A percentile compares a stretch with the other conserved stretches of the same genome.
phyloP scores from a whole-genome alignment of 2,113 vertebrate genomes.

The Lepus europaeus region DNA sequence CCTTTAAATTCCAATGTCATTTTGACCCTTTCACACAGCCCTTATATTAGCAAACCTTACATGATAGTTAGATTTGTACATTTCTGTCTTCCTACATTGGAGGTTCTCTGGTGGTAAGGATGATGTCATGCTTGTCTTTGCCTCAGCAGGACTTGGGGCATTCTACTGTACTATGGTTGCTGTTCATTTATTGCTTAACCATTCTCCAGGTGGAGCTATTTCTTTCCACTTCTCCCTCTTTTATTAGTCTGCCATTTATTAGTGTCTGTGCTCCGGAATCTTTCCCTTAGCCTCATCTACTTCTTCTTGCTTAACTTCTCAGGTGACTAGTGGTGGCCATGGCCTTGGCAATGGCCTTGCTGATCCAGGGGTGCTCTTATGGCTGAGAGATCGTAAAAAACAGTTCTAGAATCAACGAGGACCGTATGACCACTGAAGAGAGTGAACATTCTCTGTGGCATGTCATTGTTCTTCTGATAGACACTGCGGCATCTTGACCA shows the following conservation, averaged over 20 bases:
- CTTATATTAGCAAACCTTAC: not conserved
- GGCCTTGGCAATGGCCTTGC: not conserved
- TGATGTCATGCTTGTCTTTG: not conserved
- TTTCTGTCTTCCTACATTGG: not conserved
- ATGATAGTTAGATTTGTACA: not conserved
- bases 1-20: not conserved
- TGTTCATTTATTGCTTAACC: not conserved
- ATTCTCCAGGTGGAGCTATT: not conserved
- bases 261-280: not conserved
- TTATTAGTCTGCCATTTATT: not conserved
- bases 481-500: not conserved
- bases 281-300: not conserved
- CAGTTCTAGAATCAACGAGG: conserved; percentile 13
- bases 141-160: not conserved
- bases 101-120: not conserved
- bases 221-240: not conserved
- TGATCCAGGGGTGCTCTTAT: not conserved
- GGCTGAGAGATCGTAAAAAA: not conserved
- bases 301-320: not conserved
- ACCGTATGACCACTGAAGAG: not conserved
- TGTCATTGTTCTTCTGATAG: not conserved
- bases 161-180: not conserved
- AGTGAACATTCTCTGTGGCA: not conserved
- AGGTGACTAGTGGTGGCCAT: not conserved
- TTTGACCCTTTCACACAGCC: not conserved